A percentile compares a stretch with the other conserved stretches of the same genome.
phyloP scores from a whole-genome alignment of 37 sponge, comb jelly and placozoan genomes.

The Amphimedon queenslandica region DNA sequence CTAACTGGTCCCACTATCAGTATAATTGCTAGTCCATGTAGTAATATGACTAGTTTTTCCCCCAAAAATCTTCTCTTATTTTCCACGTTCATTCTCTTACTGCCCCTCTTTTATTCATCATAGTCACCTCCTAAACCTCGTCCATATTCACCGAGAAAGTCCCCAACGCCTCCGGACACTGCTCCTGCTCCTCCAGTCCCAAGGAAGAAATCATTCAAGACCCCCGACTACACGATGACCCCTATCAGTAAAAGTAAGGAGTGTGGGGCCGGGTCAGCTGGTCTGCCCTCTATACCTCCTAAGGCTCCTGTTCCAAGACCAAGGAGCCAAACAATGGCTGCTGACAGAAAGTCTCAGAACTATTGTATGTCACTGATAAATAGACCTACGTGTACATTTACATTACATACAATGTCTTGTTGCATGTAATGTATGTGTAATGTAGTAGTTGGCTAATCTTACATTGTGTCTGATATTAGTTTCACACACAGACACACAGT shows the following conservation, averaged over 20 bases:
- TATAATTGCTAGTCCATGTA: too few species aligned
- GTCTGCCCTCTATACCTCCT: neutral
- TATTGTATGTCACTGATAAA: too few species aligned
- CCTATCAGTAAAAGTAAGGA: neutral
- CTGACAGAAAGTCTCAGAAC: slow-evolving; percentile 5
- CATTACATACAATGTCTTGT: too few species aligned
- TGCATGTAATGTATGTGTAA: too few species aligned
- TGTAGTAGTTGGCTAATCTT: too few species aligned
- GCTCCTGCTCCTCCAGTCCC: neutral
- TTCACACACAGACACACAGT: too few species aligned
- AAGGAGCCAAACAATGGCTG: neutral
- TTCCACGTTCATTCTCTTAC: too few species aligned
- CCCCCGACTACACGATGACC: neutral
- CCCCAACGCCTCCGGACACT: neutral
- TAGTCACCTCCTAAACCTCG: neutral
- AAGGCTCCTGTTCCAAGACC: neutral
- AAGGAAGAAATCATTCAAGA: neutral
- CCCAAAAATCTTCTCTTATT: too few species aligned
- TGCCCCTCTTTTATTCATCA: neutral
- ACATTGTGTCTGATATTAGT: too few species aligned
- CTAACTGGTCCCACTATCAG: too few species aligned
- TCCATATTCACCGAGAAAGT: neutral
- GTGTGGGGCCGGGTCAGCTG: neutral
- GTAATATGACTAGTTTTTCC: too few species aligned
- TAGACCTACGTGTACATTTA: too few species aligned